Conservation (phyloP, 1,140 invertebrate genomes). For the Chrysopa pallens region DNA sequence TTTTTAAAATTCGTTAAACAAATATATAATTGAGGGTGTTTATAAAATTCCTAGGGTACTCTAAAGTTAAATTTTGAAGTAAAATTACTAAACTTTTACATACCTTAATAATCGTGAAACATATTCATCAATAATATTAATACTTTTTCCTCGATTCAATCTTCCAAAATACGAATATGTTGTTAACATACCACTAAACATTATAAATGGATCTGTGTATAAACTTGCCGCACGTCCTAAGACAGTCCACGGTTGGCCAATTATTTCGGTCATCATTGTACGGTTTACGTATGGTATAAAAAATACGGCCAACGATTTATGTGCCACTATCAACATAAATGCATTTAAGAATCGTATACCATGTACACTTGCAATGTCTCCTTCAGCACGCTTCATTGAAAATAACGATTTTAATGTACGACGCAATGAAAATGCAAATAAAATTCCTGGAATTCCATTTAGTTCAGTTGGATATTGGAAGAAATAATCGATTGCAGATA, state of each 20-base stretch:
- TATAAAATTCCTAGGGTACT: no score
- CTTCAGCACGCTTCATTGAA: conserved; percentile 28
- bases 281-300: conserved; percentile 51
- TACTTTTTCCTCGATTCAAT: conserved; percentile 30
- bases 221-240: conserved; percentile 51
- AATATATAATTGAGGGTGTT: no score
- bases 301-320: conserved; percentile 56
- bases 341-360: conserved; percentile 50
- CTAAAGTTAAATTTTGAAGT: no score
- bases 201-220: conserved; percentile 60
- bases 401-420: conserved; percentile 37
- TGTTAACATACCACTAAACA: conserved; percentile 52
- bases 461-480: neutral
- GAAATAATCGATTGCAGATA: conserved; percentile 14
- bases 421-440: conserved; percentile 47
- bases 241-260: conserved; percentile 49
- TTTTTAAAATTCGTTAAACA: no score
- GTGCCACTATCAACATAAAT: conserved; percentile 39
- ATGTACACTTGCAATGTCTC: conserved; percentile 44
- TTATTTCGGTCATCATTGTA: conserved; percentile 45
- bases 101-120: conserved; percentile 39
- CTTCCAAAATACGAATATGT: conserved; percentile 42
- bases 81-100: no score
- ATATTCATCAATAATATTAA: conserved; percentile 38
- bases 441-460: conserved; percentile 9